Conservation (phyloP, 2,113 vertebrate species). For the Chrysemys picta region DNA sequence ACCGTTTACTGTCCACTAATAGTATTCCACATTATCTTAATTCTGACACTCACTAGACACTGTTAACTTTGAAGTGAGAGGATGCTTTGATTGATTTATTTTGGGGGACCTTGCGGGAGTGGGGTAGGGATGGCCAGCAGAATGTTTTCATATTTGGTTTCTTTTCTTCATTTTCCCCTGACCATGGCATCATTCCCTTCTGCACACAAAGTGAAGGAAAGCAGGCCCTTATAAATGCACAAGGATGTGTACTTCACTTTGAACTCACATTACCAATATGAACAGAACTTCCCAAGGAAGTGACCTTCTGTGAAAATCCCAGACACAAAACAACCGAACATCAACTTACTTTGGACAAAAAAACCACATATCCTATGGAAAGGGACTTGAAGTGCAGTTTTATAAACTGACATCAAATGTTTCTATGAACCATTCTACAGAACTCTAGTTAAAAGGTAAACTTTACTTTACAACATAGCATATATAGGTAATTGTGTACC, state of each 20-base stretch:
- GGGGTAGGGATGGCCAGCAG: background rate
- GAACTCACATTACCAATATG: background rate
- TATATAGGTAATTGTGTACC: background rate
- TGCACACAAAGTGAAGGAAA: background rate
- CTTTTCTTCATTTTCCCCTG: background rate
- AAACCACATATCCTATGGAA: background rate
- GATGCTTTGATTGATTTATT: slow-evolving; percentile 42
- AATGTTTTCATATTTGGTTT: background rate
- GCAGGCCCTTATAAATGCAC: background rate
- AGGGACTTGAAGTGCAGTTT: background rate
- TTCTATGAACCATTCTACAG: background rate
- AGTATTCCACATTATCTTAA: slow-evolving; percentile 44
- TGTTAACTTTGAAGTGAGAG: slow-evolving; percentile 38
- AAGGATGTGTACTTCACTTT: background rate
- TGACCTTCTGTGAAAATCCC: background rate
- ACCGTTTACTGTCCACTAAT: slow-evolving; percentile 60
- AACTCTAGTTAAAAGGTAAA: background rate
- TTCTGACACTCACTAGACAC: slow-evolving; percentile 33
- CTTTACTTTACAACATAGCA: background rate
- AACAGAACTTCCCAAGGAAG: background rate
- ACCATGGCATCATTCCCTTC: background rate
- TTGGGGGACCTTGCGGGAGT: background rate
- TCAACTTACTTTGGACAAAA: background rate
- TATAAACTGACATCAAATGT: background rate
- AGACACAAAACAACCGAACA: background rate